These are phyloP conservation scores for Ptychadena robeensis DNA, from an alignment of 2,797 vertebrate genomes.

Conservation along the genomic window DNA sequence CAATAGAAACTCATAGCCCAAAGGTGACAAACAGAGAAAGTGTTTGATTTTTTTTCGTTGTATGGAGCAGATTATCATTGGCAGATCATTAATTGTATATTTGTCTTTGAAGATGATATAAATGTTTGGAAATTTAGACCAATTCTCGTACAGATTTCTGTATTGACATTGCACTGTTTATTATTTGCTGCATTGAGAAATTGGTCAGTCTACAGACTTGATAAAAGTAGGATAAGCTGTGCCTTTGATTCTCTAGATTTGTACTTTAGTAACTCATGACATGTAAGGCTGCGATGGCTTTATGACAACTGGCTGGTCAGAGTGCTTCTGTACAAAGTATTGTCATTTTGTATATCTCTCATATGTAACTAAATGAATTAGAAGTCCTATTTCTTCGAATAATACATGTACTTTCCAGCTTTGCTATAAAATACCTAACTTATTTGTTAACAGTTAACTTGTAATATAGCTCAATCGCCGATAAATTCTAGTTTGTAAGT, in stretches of 20 bases:
- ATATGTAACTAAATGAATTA: too few relatives aligned
- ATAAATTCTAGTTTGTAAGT: neutral
- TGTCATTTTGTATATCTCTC: neutral
- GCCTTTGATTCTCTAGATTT: neutral
- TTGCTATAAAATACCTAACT: neutral
- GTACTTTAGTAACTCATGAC: neutral
- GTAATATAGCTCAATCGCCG: neutral
- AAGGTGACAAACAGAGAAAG: slow-evolving; percentile 78
- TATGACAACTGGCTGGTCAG: too few relatives aligned
- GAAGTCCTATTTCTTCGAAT: too few relatives aligned
- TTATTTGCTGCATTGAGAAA: neutral
- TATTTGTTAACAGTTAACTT: neutral
- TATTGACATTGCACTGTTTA: neutral
- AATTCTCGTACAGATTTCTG: neutral
- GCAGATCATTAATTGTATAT: neutral
- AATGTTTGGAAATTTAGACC: neutral
- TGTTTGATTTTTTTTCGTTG: slow-evolving; percentile 70
- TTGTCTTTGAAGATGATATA: neutral
- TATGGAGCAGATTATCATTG: neutral
- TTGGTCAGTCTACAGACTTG: neutral
- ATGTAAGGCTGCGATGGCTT: too few relatives aligned
- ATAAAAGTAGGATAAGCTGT: neutral
- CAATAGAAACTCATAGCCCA: slow-evolving; percentile 74
- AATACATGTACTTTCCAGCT: too few relatives aligned
- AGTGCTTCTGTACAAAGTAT: neutral